Evolutionary conservation across 2,797 vertebrate species (phyloP), one percentile per base, ranked within the genome.

Genomic region (Sebastolobus altivelis): DNA sequence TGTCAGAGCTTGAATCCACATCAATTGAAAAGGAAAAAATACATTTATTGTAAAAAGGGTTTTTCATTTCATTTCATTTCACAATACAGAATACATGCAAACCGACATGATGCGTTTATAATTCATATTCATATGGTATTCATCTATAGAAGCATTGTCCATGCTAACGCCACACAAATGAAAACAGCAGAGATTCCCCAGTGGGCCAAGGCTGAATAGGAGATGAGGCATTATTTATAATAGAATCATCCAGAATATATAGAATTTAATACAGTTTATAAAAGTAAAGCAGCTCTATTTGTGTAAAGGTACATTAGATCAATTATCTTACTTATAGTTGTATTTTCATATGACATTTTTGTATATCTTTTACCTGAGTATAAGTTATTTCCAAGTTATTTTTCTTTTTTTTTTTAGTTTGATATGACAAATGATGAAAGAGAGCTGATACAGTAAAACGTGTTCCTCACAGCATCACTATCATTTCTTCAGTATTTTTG

Each of bases 1-100:
- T 20, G 8, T 49, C 10, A 55, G 40, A 43, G n/a, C 59, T 52
- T 66, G 2, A 62, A 37, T 61, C 37, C 3, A 22, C 54, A 61
- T 38, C 3, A 46, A 33, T 3, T 37, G 4, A 65, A 56, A 65
- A 43, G 8, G 4, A 60, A 43, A 29, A 58, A 22, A 11, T 3
- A 20, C 11, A 37, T 54, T 60, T 4, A 72, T 65, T 29, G 31
- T 27, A 35, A 31, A 40, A 67, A 43, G 5, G 25, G 40, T 29
- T 18, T 52, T 75, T 8, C 12, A 10, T 8, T 33, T 35, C 1
- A 70, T 61, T 11, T 31, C 1, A 70, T 61, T 11, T 31, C 6
- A 75, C 25, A 55, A 12, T 62, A 40, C 27, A n/a, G 3, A 80
- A 73, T 20, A 27, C n/a, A 77, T 63, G 9, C 8, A 72, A 58